These are phyloP conservation scores for Sterrhoptilus dennistouni DNA, from an alignment of 2,113 vertebrate genomes.

Conservation along the genomic window DNA sequence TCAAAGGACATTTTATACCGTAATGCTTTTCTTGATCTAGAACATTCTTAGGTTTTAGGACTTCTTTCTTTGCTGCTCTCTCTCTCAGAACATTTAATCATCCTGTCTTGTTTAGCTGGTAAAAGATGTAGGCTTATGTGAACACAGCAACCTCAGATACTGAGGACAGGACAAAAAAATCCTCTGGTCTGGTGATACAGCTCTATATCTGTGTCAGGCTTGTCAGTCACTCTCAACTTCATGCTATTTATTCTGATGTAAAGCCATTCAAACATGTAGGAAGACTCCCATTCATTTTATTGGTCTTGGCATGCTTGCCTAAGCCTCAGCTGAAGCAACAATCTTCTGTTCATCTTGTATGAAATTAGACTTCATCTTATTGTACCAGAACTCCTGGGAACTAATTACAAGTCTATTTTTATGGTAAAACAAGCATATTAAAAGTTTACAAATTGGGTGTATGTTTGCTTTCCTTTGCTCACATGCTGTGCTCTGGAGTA, in stretches of 20 bases:
- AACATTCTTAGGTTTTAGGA: background rate
- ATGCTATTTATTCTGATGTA: background rate
- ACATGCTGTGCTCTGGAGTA: conserved; percentile 1
- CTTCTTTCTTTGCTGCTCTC: background rate
- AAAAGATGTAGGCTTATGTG: background rate
- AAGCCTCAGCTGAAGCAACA: background rate
- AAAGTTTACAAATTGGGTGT: conserved; percentile 49
- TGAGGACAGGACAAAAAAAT: background rate
- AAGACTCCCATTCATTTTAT: conserved; percentile 13
- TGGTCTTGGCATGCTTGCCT: background rate
- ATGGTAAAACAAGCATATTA: conserved; percentile 24
- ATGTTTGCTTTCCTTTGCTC: conserved; percentile 30
- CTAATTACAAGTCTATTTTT: conserved; percentile 39
- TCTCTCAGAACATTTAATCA: background rate
- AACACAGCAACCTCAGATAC: background rate
- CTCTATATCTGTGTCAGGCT: background rate
- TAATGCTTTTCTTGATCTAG: background rate
- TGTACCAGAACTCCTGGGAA: conserved; percentile 25
- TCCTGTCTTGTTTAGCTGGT: background rate
- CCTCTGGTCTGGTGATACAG: background rate
- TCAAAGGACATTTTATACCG: background rate
- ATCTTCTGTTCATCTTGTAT: background rate
- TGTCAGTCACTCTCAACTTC: background rate
- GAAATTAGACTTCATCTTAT: conserved; percentile 10
- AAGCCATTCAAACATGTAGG: background rate